phyloP scores from a whole-genome alignment of 2,113 vertebrate species.

The Nycticebus coucang region DNA sequence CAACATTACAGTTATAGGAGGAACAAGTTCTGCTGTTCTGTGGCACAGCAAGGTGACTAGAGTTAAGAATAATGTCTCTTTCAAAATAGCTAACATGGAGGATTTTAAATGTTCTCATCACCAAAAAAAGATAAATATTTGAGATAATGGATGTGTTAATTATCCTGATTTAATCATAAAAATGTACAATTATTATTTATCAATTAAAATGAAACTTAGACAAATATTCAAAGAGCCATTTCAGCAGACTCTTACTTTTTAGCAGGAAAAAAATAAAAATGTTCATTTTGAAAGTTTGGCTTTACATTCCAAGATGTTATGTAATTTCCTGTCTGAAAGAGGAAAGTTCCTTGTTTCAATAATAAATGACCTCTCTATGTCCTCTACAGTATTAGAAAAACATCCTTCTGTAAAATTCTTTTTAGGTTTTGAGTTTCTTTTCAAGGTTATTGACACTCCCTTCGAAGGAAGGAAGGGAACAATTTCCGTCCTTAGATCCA shows the following conservation, averaged over 20 bases:
- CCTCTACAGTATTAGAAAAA: constrained; percentile 49
- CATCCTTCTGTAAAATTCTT: constrained; percentile 48
- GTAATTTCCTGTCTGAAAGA: constrained; percentile 58
- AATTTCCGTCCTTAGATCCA: background rate
- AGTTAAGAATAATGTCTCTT: background rate
- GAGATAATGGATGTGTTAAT: background rate
- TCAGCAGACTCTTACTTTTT: background rate
- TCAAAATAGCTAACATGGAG: background rate
- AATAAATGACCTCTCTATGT: constrained; percentile 44
- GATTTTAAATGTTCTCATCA: background rate
- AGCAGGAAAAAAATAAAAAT: background rate
- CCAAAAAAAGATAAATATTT: background rate
- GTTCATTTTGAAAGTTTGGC: constrained; percentile 54
- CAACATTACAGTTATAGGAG: background rate
- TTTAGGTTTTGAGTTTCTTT: constrained; percentile 35
- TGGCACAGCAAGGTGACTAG: background rate
- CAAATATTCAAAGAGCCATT: background rate
- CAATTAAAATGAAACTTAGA: background rate
- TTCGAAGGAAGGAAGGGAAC: background rate
- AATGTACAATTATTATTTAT: background rate
- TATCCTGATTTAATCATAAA: background rate
- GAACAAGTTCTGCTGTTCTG: background rate
- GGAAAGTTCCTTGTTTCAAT: constrained; percentile 41
- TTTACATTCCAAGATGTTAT: constrained; percentile 44
- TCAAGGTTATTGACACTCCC: background rate